Conservation (phyloP, 2,888 invertebrate species). For the Apoderus coryli region DNA sequence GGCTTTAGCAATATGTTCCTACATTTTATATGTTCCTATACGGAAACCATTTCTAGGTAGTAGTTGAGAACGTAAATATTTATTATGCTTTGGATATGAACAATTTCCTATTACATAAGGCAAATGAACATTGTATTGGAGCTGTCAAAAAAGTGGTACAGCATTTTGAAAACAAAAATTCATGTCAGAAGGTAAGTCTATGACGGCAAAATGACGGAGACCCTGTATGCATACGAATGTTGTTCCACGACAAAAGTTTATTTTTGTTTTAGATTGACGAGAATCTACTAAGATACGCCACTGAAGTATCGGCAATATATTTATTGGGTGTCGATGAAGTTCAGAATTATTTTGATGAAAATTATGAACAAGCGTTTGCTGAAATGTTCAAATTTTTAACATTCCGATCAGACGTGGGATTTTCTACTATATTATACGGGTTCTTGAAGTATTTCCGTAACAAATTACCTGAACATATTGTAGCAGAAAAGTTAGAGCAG, state of each 20-base stretch:
- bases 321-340: constrained; percentile 48
- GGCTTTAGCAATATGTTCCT: constrained; percentile 18
- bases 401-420: constrained; percentile 50
- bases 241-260: too few relatives aligned
- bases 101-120: constrained; percentile 15
- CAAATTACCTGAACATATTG: constrained; percentile 12
- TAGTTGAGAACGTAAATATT: constrained; percentile 49
- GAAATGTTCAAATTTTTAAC: constrained; percentile 51
- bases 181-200: constrained; percentile 17
- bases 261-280: constrained; percentile 39
- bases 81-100: constrained; percentile 60
- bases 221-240: too few relatives aligned
- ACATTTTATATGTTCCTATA: too few relatives aligned
- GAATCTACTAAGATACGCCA: constrained; percentile 46
- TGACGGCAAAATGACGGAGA: too few relatives aligned
- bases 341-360: constrained; percentile 47
- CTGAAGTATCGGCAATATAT: constrained; percentile 42
- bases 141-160: constrained; percentile 18
- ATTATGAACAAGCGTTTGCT: constrained; percentile 44
- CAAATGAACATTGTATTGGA: constrained; percentile 15
- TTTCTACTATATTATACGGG: constrained; percentile 45
- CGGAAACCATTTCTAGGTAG: constrained; percentile 34
- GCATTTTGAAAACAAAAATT: constrained; percentile 17
- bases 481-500: too few relatives aligned
- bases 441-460: constrained; percentile 27